phyloP scores from a whole-genome alignment of 1,140 invertebrate species.

The Trinorchestia longiramus region DNA sequence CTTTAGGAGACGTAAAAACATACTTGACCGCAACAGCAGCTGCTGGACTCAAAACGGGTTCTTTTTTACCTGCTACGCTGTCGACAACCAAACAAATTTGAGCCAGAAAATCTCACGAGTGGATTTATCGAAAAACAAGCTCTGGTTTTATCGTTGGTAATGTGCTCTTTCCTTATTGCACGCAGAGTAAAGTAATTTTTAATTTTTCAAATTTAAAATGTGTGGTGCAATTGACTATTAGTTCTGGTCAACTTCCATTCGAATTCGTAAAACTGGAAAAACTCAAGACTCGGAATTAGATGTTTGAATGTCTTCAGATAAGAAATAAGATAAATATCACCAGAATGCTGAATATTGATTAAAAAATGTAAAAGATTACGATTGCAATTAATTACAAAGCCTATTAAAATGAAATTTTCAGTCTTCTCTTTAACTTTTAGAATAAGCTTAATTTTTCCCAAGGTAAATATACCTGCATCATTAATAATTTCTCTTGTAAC shows the following conservation, averaged over 20 bases:
- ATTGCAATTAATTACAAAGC: not conserved
- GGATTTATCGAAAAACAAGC: not conserved
- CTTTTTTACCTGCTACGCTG: not conserved
- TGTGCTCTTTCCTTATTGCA: not conserved
- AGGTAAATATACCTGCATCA: no score
- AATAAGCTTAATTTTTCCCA: no score
- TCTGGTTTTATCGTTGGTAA: not conserved
- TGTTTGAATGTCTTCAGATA: not conserved
- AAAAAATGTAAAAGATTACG: no score
- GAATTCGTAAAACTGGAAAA: no score
- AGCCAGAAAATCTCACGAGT: not conserved
- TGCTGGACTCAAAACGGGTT: slow-evolving; percentile 25
- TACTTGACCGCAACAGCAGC: not conserved
- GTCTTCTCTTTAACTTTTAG: not conserved
- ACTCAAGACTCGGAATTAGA: not conserved
- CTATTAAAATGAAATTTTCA: not conserved
- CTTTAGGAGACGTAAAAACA: slow-evolving; percentile 4
- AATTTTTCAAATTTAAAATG: not conserved
- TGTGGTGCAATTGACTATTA: not conserved
- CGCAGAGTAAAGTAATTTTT: not conserved
- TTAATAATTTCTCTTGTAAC: no score
- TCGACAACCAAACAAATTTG: not conserved
- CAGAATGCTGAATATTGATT: not conserved
- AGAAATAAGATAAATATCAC: not conserved
- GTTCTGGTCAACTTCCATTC: not conserved